Evolutionary conservation across 2,888 invertebrate genomes (phyloP).

Genomic region (Platypus cylindrus): DNA sequence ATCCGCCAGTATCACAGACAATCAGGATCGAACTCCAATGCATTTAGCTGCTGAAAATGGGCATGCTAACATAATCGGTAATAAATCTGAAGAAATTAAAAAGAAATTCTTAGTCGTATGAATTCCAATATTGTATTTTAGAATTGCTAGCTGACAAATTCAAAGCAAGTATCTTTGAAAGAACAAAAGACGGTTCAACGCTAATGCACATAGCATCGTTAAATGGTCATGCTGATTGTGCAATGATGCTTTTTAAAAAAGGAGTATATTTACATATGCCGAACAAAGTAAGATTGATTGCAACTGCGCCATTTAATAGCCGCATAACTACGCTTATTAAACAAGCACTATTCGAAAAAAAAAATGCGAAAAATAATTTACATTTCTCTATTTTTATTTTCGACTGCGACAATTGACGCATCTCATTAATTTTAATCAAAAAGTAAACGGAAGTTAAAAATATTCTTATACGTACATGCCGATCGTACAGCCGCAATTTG

Average conservation of each 20-base stretch:
- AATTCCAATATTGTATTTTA: too few species aligned
- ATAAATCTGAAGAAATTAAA: not conserved
- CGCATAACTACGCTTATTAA: too few species aligned
- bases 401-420: too few species aligned
- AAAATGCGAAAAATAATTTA: too few species aligned
- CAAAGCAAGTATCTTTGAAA: constrained; percentile 89
- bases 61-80: constrained; percentile 74
- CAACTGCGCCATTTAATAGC: too few species aligned
- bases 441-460: too few species aligned
- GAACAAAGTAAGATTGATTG: constrained; percentile 72
- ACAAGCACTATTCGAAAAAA: too few species aligned
- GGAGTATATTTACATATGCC: constrained; percentile 99
- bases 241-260: constrained; percentile 95
- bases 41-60: constrained; percentile 84
- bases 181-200: constrained; percentile 96
- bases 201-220: constrained; percentile 97
- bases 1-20: constrained; percentile 87
- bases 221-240: constrained; percentile 96
- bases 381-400: too few species aligned
- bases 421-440: too few species aligned
- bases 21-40: constrained; percentile 86
- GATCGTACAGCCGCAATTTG: too few species aligned
- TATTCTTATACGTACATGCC: too few species aligned
- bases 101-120: too few species aligned
- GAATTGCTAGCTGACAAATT: constrained; percentile 95